These are phyloP conservation scores for Cloeon dipterum DNA, from an alignment of 2,888 invertebrate genomes.

Conservation along the genomic window DNA sequence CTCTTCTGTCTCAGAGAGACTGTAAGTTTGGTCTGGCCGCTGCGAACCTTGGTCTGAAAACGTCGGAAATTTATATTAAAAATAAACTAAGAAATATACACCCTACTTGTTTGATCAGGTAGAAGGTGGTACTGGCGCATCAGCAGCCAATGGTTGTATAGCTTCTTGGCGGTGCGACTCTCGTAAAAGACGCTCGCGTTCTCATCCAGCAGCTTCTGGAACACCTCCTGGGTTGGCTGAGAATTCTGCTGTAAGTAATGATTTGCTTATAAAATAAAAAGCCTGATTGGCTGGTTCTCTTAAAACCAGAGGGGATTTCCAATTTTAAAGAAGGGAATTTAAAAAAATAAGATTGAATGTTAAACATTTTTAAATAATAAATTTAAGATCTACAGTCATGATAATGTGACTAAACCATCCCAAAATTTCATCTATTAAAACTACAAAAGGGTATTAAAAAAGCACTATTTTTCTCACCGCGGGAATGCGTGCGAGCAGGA, in stretches of 20 bases:
- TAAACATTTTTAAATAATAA: too few relatives aligned
- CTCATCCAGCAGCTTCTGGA: conserved; percentile 62
- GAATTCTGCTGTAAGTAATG: conserved; percentile 27
- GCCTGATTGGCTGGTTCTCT: too few relatives aligned
- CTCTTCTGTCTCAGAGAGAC: conserved; percentile 85
- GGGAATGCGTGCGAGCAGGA: conserved; percentile 53
- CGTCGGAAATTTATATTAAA: not conserved
- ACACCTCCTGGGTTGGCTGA: conserved; percentile 48
- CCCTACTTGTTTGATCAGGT: conserved; percentile 65
- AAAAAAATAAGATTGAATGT: too few relatives aligned
- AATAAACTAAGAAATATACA: conserved; percentile 4
- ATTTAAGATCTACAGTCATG: not conserved
- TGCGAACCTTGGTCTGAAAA: conserved; percentile 9
- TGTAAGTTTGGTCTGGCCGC: conserved; percentile 27
- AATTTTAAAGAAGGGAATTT: too few relatives aligned
- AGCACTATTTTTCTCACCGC: conserved; percentile 27
- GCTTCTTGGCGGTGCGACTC: conserved; percentile 61
- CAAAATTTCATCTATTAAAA: not conserved
- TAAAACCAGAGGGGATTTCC: too few relatives aligned
- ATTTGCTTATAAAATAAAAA: too few relatives aligned
- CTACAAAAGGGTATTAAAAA: not conserved
- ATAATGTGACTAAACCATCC: not conserved
- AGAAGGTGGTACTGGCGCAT: conserved; percentile 79
- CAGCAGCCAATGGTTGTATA: conserved; percentile 77
- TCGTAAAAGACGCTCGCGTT: conserved; percentile 72